phyloP scores from a whole-genome alignment of 2,888 invertebrate genomes.

The Encarsia formosa region DNA sequence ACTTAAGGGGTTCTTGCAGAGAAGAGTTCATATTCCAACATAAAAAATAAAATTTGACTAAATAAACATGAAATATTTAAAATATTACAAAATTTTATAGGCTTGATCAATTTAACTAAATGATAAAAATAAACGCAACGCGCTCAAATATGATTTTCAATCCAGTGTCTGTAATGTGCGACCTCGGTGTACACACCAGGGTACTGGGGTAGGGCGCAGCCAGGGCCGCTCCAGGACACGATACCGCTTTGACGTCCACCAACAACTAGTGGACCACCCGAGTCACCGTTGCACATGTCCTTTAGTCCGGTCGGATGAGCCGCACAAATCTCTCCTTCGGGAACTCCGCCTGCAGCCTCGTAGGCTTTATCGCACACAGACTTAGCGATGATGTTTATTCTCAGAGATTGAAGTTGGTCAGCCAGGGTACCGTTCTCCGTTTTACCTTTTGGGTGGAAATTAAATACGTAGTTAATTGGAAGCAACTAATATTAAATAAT shows the following conservation, averaged over 20 bases:
- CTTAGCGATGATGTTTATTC: constrained; percentile 56
- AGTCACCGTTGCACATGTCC: constrained; percentile 41
- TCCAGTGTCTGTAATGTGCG: constrained; percentile 52
- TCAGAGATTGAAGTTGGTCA: constrained; percentile 54
- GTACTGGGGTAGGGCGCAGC: constrained; percentile 53
- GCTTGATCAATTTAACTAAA: too few species aligned
- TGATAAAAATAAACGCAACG: not conserved
- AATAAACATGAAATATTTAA: too few species aligned
- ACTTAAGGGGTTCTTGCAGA: too few species aligned
- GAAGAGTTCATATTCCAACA: too few species aligned
- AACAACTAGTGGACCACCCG: constrained; percentile 39
- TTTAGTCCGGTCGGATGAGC: constrained; percentile 56
- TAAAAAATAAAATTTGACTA: too few species aligned
- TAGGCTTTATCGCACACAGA: constrained; percentile 53
- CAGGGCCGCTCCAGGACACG: constrained; percentile 52
- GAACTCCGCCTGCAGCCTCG: constrained; percentile 50
- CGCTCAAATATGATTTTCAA: constrained; percentile 14
- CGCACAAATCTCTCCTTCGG: constrained; percentile 61
- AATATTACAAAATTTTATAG: too few species aligned
- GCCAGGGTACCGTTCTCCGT: constrained; percentile 4
- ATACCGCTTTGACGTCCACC: constrained; percentile 34
- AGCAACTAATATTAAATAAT: too few species aligned
- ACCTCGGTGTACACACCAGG: constrained; percentile 54
- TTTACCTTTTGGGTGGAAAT: not conserved
- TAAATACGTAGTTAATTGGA: too few species aligned